A percentile compares a stretch with the other conserved stretches of the same genome.
These are phyloP conservation scores for Enteromius unitaeniatus DNA, from an alignment of 2,797 vertebrate species.

Conservation along the genomic window DNA sequence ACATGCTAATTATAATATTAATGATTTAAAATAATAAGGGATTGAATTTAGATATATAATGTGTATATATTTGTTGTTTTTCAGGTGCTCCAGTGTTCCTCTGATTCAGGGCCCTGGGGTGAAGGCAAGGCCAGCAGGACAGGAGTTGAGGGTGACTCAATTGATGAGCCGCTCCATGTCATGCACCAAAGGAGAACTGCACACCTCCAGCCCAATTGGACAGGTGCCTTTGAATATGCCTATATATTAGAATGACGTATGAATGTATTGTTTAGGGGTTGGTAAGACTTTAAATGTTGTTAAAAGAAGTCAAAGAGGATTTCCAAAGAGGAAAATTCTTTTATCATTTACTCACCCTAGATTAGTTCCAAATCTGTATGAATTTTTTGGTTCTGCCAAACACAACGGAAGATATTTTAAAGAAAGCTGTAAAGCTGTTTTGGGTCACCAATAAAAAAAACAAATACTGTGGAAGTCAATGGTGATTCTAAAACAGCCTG, in stretches of 20 bases:
- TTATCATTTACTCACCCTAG: no score
- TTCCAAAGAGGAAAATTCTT: no score
- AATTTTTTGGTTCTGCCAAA: no score
- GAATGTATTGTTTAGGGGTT: neutral
- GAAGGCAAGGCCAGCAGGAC: slow-evolving; percentile 82
- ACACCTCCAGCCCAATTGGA: slow-evolving; percentile 85
- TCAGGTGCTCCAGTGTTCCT: slow-evolving; percentile 87
- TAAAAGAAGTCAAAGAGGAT: neutral
- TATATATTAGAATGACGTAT: neutral
- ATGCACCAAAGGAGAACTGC: slow-evolving; percentile 88
- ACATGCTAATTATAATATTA: neutral
- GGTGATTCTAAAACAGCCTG: no score
- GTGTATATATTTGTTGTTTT: slow-evolving; percentile 8
- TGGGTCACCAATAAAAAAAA: no score
- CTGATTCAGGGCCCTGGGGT: slow-evolving; percentile 82
- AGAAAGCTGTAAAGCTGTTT: no score
- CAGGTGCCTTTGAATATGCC: slow-evolving; percentile 74
- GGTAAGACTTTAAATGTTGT: neutral
- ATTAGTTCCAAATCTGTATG: no score
- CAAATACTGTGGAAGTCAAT: no score
- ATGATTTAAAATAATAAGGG: neutral
- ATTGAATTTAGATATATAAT: neutral
- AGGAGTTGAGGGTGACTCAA: slow-evolving; percentile 82
- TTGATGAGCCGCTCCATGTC: slow-evolving; percentile 87
- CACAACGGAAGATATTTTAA: no score